phyloP scores from a whole-genome alignment of 1,140 invertebrate species.

The Cyrtorhinus lividipennis region DNA sequence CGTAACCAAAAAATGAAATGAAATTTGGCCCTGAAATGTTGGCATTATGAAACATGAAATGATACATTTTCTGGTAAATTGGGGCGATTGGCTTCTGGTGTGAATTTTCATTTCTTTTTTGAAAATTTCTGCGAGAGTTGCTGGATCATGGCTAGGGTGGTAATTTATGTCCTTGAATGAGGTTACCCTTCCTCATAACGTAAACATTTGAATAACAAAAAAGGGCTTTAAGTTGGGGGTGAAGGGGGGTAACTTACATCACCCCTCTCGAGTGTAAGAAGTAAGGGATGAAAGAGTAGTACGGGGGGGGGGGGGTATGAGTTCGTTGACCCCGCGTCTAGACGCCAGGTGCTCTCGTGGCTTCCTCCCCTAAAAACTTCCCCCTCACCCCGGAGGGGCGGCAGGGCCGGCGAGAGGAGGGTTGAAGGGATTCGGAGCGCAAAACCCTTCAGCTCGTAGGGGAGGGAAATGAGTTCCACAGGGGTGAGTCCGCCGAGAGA shows the following conservation, averaged over 20 bases:
- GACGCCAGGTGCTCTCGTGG: constrained; percentile 9
- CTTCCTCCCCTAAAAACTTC: neutral
- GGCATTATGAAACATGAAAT: too few species aligned
- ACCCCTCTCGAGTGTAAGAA: too few species aligned
- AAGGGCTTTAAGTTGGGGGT: neutral
- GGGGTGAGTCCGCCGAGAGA: neutral
- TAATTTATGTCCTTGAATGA: neutral
- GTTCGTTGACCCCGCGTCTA: neutral
- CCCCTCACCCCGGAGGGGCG: neutral
- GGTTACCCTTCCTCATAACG: neutral
- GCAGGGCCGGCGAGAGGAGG: neutral
- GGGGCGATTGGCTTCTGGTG: too few species aligned
- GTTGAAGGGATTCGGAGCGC: neutral
- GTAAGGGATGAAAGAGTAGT: neutral
- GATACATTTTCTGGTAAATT: too few species aligned
- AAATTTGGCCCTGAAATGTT: too few species aligned
- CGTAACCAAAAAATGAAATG: too few species aligned
- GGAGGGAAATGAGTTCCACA: neutral
- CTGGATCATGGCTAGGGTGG: too few species aligned
- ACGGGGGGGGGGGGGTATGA: neutral
- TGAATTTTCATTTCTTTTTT: too few species aligned
- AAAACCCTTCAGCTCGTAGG: neutral
- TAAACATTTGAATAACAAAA: neutral
- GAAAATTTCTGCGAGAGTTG: too few species aligned
- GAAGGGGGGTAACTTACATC: too few species aligned